Evolutionary conservation across 2,888 invertebrate genomes (phyloP).

Genomic region (Sycophila texana): DNA sequence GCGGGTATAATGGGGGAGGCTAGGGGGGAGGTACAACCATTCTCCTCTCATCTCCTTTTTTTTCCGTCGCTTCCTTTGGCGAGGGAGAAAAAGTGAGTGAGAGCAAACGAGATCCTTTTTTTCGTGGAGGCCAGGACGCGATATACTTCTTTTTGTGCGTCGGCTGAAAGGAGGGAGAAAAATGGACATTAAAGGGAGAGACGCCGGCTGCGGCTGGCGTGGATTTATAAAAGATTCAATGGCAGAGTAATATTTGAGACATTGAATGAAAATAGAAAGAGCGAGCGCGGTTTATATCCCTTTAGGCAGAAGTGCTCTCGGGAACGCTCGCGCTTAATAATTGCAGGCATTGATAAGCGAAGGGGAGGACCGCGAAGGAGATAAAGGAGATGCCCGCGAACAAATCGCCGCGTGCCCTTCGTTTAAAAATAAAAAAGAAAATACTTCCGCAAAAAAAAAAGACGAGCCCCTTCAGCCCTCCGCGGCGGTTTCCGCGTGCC

Average conservation of each 20-base stretch:
- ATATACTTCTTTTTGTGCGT: constrained; percentile 13
- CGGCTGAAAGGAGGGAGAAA: constrained; percentile 33
- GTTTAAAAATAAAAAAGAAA: constrained; percentile 5
- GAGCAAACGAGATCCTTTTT: constrained; percentile 51
- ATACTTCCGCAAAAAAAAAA: not conserved
- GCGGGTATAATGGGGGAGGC: constrained; percentile 18
- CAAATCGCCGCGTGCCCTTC: not conserved
- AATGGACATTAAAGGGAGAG: constrained; percentile 51
- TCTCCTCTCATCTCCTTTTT: too few relatives aligned
- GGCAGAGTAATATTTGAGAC: constrained; percentile 35
- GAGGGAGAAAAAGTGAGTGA: not conserved
- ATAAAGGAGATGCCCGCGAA: constrained; percentile 17
- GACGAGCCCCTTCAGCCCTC: too few relatives aligned
- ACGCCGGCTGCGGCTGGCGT: constrained; percentile 12
- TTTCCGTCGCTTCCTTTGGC: too few relatives aligned
- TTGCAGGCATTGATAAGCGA: too few relatives aligned
- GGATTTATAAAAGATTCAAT: constrained; percentile 44
- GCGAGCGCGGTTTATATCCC: constrained; percentile 14
- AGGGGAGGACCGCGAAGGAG: not conserved
- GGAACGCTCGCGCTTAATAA: too few relatives aligned
- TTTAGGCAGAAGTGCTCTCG: too few relatives aligned
- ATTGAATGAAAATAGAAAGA: constrained; percentile 18
- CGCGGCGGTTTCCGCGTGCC: constrained; percentile 21
- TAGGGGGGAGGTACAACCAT: not conserved
- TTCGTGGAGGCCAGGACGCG: constrained; percentile 2